Evolutionary conservation across 2,113 vertebrate species (phyloP).

Genomic region (Phodopus roborovskii): DNA sequence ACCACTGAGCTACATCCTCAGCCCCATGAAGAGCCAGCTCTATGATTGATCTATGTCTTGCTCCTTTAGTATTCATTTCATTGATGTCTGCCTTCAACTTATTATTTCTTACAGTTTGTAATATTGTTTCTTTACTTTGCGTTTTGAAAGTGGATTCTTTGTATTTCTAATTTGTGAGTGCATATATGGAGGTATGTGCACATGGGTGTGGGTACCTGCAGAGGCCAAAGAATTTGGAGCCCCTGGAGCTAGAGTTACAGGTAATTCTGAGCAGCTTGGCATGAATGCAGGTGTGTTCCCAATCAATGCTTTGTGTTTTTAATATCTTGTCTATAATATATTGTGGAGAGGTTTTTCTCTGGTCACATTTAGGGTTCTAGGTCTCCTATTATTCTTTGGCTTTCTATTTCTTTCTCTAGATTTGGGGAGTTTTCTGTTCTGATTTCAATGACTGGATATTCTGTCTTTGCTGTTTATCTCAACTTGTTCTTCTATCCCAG

Average conservation of each 20-base stretch:
- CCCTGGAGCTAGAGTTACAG: not conserved
- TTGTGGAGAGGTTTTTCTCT: not conserved
- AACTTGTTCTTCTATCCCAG: not conserved
- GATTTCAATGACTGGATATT: not conserved
- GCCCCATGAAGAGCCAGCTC: not conserved
- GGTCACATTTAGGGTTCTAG: not conserved
- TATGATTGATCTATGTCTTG: no score
- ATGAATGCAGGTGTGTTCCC: not conserved
- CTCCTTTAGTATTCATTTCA: not conserved
- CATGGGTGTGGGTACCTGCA: not conserved
- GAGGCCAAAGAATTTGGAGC: not conserved
- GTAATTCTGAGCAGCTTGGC: not conserved
- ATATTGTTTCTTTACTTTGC: not conserved
- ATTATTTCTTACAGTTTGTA: not conserved
- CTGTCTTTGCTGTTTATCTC: not conserved
- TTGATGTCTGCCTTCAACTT: not conserved
- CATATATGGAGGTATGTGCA: not conserved
- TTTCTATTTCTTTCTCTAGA: not conserved
- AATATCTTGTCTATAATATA: no score
- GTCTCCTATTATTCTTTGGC: not conserved
- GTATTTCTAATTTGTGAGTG: not conserved
- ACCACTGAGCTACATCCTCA: not conserved
- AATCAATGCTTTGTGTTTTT: not conserved
- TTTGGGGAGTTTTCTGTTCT: not conserved
- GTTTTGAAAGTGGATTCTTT: not conserved